Evolutionary conservation across 2,888 invertebrate genomes (phyloP).

Genomic region (Tipula lateralis): DNA sequence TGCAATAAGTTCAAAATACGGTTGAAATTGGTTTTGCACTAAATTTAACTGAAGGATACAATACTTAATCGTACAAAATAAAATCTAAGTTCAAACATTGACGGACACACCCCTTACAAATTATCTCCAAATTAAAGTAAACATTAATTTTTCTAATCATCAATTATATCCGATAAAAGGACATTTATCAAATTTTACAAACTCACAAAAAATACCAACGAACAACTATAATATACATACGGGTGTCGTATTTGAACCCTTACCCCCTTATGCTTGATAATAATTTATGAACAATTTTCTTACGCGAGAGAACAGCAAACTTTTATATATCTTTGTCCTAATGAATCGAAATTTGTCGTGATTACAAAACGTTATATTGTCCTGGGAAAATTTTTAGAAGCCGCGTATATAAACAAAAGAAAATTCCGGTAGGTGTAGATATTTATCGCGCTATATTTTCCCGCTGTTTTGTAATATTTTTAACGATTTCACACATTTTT

Average conservation of each 20-base stretch:
- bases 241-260: no score
- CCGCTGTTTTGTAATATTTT: neutral
- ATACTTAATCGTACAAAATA: no score
- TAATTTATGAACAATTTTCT: neutral
- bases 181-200: neutral
- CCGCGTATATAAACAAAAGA: neutral
- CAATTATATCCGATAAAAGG: neutral
- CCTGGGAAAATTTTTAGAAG: neutral
- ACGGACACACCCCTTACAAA: neutral
- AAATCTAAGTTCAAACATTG: neutral
- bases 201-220: neutral
- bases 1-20: neutral
- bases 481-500: slow-evolving; percentile 19
- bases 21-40: neutral
- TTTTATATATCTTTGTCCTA: neutral
- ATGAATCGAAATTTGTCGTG: slow-evolving; percentile 19
- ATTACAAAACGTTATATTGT: neutral
- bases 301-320: neutral
- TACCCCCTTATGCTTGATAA: neutral
- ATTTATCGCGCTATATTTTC: neutral
- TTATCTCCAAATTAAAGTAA: neutral
- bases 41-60: no score
- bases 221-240: neutral
- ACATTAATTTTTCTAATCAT: neutral
- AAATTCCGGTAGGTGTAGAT: neutral